A percentile compares a stretch with the other conserved stretches of the same genome.
These are phyloP conservation scores for Himalopsyche anomala DNA, from an alignment of 2,888 invertebrate species.

Conservation along the genomic window DNA sequence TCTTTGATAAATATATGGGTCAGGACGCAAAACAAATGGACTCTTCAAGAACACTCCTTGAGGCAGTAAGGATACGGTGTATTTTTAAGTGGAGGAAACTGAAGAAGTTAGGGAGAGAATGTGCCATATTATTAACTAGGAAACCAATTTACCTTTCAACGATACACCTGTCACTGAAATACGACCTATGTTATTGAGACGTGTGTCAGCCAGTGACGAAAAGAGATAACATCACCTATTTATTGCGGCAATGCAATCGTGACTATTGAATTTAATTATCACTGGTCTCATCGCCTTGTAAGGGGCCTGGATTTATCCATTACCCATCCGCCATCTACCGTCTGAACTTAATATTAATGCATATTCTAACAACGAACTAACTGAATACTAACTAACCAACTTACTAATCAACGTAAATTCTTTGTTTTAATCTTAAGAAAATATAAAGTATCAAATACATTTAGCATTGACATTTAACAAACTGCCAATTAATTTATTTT, in stretches of 20 bases:
- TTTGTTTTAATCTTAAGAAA: too few species aligned
- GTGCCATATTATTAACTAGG: conserved; percentile 16
- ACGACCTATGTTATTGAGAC: conserved; percentile 55
- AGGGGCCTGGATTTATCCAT: too few species aligned
- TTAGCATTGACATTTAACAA: too few species aligned
- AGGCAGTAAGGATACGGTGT: not conserved
- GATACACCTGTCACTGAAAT: conserved; percentile 59
- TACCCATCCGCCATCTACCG: too few species aligned
- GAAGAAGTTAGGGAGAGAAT: conserved; percentile 28
- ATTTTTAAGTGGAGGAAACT: conserved; percentile 32
- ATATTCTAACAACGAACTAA: too few species aligned
- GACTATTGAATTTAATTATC: not conserved
- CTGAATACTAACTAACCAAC: too few species aligned
- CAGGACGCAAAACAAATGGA: conserved; percentile 31
- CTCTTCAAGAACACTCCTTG: conserved; percentile 4
- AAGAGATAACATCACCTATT: not conserved
- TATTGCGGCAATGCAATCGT: not conserved
- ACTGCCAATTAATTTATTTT: too few species aligned
- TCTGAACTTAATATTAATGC: too few species aligned
- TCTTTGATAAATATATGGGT: conserved; percentile 15
- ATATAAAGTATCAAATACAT: too few species aligned
- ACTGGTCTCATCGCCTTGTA: too few species aligned
- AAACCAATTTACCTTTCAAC: conserved; percentile 34
- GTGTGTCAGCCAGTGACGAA: conserved; percentile 51
- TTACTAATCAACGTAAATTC: too few species aligned